Conservation (phyloP, 2,888 invertebrate species). For the Toxonevra muliebris region DNA sequence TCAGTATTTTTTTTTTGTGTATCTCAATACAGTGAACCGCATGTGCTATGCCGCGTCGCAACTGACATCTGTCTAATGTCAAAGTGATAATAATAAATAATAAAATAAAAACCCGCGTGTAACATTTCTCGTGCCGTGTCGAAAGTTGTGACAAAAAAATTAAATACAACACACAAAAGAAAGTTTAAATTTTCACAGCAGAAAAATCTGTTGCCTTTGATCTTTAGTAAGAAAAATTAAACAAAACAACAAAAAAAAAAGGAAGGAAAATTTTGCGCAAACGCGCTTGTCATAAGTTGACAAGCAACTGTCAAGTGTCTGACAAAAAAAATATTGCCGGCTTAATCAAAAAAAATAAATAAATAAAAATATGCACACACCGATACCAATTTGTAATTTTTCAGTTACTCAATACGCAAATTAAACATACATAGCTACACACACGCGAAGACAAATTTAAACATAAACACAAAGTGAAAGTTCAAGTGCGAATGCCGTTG, state of each 20-base stretch:
- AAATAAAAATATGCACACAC: not conserved
- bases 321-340: constrained; percentile 4
- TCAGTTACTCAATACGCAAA: too few relatives aligned
- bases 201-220: too few relatives aligned
- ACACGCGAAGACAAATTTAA: too few relatives aligned
- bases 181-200: not conserved
- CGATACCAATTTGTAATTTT: too few relatives aligned
- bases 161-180: not conserved
- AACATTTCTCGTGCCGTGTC: not conserved
- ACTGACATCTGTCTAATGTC: not conserved
- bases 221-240: too few relatives aligned
- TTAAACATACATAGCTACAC: too few relatives aligned
- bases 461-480: constrained; percentile 3
- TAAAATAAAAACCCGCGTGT: too few relatives aligned
- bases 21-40: not conserved
- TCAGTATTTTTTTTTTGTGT: too few relatives aligned
- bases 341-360: not conserved
- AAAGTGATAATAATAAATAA: too few relatives aligned
- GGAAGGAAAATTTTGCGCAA: not conserved
- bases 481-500: constrained; percentile 15
- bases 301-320: constrained; percentile 22
- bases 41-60: not conserved
- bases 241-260: not conserved
- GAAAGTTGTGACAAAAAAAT: not conserved
- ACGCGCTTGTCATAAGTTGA: not conserved